These are phyloP conservation scores for Keiferia lycopersicella DNA, from an alignment of 2,888 invertebrate genomes.

Conservation along the genomic window DNA sequence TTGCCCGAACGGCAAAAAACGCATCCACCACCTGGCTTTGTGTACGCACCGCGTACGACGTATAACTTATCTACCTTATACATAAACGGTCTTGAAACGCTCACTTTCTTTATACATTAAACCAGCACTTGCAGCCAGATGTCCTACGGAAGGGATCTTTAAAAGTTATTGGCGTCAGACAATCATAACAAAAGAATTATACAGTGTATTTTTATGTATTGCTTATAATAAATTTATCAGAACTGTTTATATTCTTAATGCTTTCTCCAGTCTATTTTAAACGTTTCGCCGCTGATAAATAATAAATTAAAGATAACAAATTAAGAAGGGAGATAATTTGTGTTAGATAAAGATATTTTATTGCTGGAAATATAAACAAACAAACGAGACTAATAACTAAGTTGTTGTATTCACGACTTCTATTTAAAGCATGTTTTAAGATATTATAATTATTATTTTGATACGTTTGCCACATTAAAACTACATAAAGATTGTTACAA, in stretches of 20 bases:
- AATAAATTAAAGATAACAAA: constrained; percentile 2
- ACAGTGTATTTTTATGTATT: background rate
- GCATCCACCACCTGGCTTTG: constrained; percentile 56
- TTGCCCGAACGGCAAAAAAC: constrained; percentile 46
- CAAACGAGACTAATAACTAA: background rate
- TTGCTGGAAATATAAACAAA: constrained; percentile 3
- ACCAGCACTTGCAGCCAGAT: constrained; percentile 10
- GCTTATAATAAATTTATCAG: constrained; percentile 4
- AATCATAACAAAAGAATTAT: background rate
- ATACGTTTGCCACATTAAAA: background rate
- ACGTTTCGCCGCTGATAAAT: constrained; percentile 17
- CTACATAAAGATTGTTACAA: constrained; percentile 4
- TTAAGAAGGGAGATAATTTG: background rate
- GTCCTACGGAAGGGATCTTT: constrained; percentile 1
- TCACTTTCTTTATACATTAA: constrained; percentile 5
- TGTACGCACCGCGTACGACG: background rate
- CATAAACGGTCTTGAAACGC: background rate
- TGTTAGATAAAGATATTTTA: constrained; percentile 1
- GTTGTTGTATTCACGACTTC: background rate
- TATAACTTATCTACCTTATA: constrained; percentile 2
- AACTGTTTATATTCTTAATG: background rate
- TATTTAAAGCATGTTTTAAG: background rate
- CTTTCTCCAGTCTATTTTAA: constrained; percentile 14
- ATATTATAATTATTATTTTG: background rate
- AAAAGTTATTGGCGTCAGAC: constrained; percentile 6